A percentile compares a stretch with the other conserved stretches of the same genome.
Conservation (phyloP, 2,888 invertebrate species). For the Caenorhabditis afra region DNA sequence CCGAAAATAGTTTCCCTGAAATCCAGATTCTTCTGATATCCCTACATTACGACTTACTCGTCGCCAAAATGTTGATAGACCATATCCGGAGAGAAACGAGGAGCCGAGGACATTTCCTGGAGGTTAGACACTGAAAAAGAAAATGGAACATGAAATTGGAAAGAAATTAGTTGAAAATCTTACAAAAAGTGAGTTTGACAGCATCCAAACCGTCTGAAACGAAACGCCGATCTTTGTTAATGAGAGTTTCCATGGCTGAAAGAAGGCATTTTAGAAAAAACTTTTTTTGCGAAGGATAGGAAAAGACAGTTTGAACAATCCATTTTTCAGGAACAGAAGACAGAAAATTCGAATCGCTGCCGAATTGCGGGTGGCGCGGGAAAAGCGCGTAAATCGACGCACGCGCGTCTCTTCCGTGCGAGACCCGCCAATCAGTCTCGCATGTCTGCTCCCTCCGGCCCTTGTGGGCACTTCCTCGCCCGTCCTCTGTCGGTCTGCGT, state of each 20-base stretch:
- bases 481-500: slow-evolving; percentile 7
- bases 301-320: too few species aligned
- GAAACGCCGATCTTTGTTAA: slow-evolving; percentile 32
- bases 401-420: slow-evolving; percentile 23
- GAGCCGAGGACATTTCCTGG: slow-evolving; percentile 60
- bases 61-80: slow-evolving; percentile 95
- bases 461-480: not conserved
- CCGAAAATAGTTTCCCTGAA: slow-evolving; percentile 92
- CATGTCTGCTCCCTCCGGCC: not conserved
- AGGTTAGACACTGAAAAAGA: slow-evolving; percentile 58
- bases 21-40: slow-evolving; percentile 31
- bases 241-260: slow-evolving; percentile 60
- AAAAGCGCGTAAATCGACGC: slow-evolving; percentile 32
- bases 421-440: slow-evolving; percentile 18
- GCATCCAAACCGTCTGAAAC: slow-evolving; percentile 69
- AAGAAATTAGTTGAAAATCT: too few species aligned
- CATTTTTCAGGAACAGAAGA: too few species aligned
- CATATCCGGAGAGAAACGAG: slow-evolving; percentile 86
- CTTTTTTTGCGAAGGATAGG: too few species aligned
- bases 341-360: slow-evolving; percentile 24
- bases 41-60: slow-evolving; percentile 83
- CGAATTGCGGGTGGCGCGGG: slow-evolving; percentile 22
- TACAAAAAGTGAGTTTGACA: slow-evolving; percentile 72
- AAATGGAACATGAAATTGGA: not conserved
- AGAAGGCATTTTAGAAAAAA: not conserved